Evolutionary conservation across 2,113 vertebrate genomes (phyloP).

Genomic region (Triplophysa tibetana): DNA sequence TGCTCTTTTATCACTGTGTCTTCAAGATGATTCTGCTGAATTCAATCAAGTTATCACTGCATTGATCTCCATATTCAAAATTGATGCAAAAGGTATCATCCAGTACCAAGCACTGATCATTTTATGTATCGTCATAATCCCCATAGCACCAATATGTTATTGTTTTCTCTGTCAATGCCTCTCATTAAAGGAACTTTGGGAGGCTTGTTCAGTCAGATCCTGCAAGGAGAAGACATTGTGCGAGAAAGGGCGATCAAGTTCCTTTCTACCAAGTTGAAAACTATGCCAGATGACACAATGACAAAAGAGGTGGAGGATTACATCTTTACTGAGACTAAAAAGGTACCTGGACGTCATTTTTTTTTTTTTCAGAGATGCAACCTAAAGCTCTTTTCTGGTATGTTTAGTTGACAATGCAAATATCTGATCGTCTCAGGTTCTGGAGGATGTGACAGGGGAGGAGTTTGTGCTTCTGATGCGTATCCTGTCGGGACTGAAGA

Average conservation of each 20-base stretch:
- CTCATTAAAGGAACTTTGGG: slow-evolving; percentile 84
- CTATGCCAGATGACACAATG: slow-evolving; percentile 88
- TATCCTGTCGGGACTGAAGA: slow-evolving; percentile 85
- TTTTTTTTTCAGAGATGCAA: background rate
- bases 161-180: background rate
- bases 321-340: slow-evolving; percentile 91
- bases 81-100: slow-evolving; percentile 89
- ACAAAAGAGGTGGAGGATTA: slow-evolving; percentile 96
- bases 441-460: slow-evolving; percentile 96
- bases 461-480: slow-evolving; percentile 99
- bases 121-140: background rate
- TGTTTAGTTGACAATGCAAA: background rate
- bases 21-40: slow-evolving; percentile 92
- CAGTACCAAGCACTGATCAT: background rate
- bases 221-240: slow-evolving; percentile 96
- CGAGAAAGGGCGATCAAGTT: slow-evolving; percentile 96
- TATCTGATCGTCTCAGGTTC: slow-evolving; percentile 74
- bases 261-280: slow-evolving; percentile 89
- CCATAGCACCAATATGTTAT: background rate
- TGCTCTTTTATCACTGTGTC: slow-evolving; percentile 44
- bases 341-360: slow-evolving; percentile 72
- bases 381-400: background rate
- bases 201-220: slow-evolving; percentile 96
- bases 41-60: slow-evolving; percentile 95
- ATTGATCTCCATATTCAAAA: slow-evolving; percentile 95